These are phyloP conservation scores for Eustalomyia histrio DNA, from an alignment of 2,888 invertebrate genomes.

Conservation along the genomic window DNA sequence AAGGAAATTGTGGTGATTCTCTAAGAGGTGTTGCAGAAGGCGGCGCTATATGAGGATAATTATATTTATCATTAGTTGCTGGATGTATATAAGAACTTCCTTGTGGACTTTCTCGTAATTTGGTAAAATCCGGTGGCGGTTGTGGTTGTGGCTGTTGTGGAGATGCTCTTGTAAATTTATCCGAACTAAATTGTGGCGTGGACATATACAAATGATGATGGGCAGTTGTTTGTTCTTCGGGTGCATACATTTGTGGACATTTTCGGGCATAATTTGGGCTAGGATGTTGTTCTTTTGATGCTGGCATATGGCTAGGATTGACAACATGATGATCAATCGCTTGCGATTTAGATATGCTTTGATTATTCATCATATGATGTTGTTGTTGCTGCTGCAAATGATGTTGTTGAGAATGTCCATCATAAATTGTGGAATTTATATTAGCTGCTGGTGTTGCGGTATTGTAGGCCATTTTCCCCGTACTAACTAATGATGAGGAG, in stretches of 20 bases:
- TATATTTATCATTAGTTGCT: constrained; percentile 39
- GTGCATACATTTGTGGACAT: constrained; percentile 74
- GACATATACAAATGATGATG: constrained; percentile 75
- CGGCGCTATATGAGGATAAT: constrained; percentile 32
- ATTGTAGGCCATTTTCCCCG: constrained; percentile 59
- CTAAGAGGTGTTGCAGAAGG: constrained; percentile 43
- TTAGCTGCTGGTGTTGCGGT: constrained; percentile 30
- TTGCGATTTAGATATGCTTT: constrained; percentile 33
- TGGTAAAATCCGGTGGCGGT: constrained; percentile 47
- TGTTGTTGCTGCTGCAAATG: constrained; percentile 26
- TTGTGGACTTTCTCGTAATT: constrained; percentile 61
- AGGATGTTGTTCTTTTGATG: constrained; percentile 72
- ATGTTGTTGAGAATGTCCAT: constrained; percentile 49
- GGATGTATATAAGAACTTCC: constrained; percentile 49
- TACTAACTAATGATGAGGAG: constrained; percentile 40
- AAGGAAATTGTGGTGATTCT: constrained; percentile 54
- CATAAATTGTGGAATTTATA: constrained; percentile 34
- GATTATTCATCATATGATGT: constrained; percentile 21
- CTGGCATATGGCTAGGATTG: constrained; percentile 72
- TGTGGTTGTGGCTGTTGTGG: constrained; percentile 67
- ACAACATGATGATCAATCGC: constrained; percentile 71
- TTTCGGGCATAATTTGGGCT: constrained; percentile 75
- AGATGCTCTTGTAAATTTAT: constrained; percentile 69
- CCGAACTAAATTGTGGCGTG: constrained; percentile 73
- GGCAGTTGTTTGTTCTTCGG: constrained; percentile 64